phyloP scores from a whole-genome alignment of 2,113 vertebrate species.

The Empidonax traillii region DNA sequence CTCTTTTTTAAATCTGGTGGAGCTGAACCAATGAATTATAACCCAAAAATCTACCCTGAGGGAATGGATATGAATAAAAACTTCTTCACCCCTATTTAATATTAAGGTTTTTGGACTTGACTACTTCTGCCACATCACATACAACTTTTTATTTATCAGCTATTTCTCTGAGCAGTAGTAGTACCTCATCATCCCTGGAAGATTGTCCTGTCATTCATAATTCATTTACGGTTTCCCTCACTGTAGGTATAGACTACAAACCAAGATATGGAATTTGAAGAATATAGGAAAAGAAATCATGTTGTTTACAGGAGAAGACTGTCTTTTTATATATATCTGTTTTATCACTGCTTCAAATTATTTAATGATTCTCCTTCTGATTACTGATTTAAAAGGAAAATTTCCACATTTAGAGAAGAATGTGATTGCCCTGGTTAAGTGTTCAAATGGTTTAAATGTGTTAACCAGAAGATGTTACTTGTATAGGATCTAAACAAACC shows the following conservation, averaged over 20 bases:
- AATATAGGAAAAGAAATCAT: neutral
- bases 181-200: neutral
- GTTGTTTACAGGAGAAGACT: rapidly evolving
- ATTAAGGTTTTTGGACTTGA: neutral
- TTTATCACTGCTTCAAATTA: neutral
- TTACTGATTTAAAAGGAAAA: neutral
- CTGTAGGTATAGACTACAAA: neutral
- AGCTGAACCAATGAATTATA: neutral
- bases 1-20: neutral
- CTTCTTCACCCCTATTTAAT: neutral
- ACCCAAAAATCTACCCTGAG: neutral
- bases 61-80: neutral
- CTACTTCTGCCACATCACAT: neutral
- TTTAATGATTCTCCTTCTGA: neutral
- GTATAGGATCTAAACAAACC: neutral
- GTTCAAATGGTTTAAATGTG: neutral
- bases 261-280: neutral
- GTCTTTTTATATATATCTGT: neutral
- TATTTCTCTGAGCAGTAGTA: neutral
- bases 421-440: neutral
- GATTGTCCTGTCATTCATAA: neutral
- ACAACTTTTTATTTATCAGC: neutral
- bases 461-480: neutral
- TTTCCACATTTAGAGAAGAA: neutral
- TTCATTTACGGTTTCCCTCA: neutral